Percentiles rank a stretch among this genome's conserved stretches.
phyloP scores from a whole-genome alignment of 2,888 invertebrate species.

The Rugalucina vietnamica region DNA sequence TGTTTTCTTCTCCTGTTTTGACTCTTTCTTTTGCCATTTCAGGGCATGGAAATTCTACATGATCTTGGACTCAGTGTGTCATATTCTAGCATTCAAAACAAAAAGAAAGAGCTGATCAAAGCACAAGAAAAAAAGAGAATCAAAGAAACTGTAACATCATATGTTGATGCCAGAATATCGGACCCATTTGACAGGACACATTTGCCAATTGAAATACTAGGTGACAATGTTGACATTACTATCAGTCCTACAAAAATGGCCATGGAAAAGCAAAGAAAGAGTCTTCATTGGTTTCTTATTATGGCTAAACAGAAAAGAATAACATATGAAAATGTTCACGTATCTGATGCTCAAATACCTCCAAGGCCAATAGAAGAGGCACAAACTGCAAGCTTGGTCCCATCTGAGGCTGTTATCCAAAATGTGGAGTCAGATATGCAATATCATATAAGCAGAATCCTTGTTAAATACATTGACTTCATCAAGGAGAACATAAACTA shows the following conservation, averaged over 20 bases:
- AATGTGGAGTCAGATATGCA: background rate
- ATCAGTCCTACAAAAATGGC: constrained; percentile 35
- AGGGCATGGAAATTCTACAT: constrained; percentile 33
- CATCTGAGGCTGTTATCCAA: background rate
- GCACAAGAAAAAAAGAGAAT: constrained; percentile 19
- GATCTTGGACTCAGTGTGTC: constrained; percentile 26
- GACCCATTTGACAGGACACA: background rate
- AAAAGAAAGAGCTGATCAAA: constrained; percentile 29
- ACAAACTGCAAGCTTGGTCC: background rate
- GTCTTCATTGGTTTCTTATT: constrained; percentile 35
- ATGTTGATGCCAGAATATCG: background rate
- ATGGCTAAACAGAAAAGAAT: constrained; percentile 36
- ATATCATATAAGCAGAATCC: background rate
- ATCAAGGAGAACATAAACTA: background rate
- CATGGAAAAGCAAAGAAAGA: constrained; percentile 27
- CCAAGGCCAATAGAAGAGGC: background rate
- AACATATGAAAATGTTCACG: constrained; percentile 15
- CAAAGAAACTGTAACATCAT: background rate
- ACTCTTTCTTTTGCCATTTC: background rate
- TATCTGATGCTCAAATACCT: background rate
- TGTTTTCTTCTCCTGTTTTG: too few species aligned
- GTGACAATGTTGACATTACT: constrained; percentile 39
- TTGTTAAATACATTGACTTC: background rate
- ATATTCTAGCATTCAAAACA: constrained; percentile 22
- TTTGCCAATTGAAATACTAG: constrained; percentile 31